A percentile compares a stretch with the other conserved stretches of the same genome.
Conservation (phyloP, 2,888 invertebrate genomes). For the Tortrix viridana region DNA sequence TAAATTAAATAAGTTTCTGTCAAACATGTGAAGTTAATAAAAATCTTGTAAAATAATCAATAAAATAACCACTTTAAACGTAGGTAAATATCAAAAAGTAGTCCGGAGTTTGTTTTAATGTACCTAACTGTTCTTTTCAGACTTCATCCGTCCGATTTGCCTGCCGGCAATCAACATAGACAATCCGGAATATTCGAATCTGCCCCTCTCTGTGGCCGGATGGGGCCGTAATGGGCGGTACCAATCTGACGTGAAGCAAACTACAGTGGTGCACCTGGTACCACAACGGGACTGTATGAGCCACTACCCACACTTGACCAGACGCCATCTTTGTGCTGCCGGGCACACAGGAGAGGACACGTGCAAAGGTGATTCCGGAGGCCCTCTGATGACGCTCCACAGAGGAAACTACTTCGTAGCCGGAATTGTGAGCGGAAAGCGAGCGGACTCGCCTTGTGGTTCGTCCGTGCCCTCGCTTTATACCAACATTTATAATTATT, state of each 20-base stretch:
- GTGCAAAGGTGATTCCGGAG: constrained; percentile 78
- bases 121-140: constrained; percentile 52
- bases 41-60: too few relatives aligned
- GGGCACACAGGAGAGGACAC: constrained; percentile 73
- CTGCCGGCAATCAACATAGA: constrained; percentile 70
- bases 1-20: too few relatives aligned
- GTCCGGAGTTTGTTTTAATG: neutral
- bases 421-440: constrained; percentile 76
- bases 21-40: too few relatives aligned
- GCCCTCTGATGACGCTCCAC: constrained; percentile 72
- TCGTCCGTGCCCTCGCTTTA: constrained; percentile 73
- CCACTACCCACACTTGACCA: constrained; percentile 61
- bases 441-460: constrained; percentile 71
- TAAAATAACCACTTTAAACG: too few relatives aligned
- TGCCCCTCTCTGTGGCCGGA: constrained; percentile 69
- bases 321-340: constrained; percentile 70
- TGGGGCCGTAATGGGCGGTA: constrained; percentile 73
- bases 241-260: constrained; percentile 68
- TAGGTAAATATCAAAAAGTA: neutral
- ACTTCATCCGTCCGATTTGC: constrained; percentile 73
- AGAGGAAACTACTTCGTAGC: constrained; percentile 67
- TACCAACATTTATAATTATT: constrained; percentile 70
- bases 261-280: constrained; percentile 68
- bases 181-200: constrained; percentile 58
- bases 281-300: constrained; percentile 61